These are phyloP conservation scores for Sebastes nivosus DNA, from an alignment of 2,797 vertebrate species.

Conservation along the genomic window DNA sequence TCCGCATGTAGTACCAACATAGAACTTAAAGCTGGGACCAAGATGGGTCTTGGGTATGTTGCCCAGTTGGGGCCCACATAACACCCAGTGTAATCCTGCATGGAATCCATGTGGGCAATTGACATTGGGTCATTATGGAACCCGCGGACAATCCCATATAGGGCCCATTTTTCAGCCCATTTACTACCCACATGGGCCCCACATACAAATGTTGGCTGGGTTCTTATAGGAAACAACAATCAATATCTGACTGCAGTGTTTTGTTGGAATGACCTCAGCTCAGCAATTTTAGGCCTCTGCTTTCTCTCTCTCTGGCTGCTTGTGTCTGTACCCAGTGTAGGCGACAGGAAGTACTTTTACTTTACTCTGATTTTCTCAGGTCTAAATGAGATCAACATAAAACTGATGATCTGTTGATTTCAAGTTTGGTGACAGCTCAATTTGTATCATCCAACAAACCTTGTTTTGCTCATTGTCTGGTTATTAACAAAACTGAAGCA, in stretches of 20 bases:
- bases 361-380: neutral
- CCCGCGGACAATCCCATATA: no score
- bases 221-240: constrained; percentile 33
- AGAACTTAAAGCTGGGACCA: no score
- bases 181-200: no score
- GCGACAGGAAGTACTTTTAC: neutral
- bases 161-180: no score
- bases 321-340: neutral
- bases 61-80: no score
- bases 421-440: neutral
- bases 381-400: neutral
- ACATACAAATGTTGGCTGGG: no score
- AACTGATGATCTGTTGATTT: neutral
- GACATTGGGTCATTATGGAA: no score
- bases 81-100: no score
- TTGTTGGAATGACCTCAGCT: constrained; percentile 26
- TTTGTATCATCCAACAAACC: neutral
- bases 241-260: constrained; percentile 32
- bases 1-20: no score
- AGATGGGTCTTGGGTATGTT: no score
- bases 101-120: no score
- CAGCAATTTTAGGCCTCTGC: constrained; percentile 18
- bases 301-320: neutral
- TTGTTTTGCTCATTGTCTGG: neutral
- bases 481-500: neutral